phyloP scores from a whole-genome alignment of 2,113 vertebrate species.

The Oreochromis tanganicae region DNA sequence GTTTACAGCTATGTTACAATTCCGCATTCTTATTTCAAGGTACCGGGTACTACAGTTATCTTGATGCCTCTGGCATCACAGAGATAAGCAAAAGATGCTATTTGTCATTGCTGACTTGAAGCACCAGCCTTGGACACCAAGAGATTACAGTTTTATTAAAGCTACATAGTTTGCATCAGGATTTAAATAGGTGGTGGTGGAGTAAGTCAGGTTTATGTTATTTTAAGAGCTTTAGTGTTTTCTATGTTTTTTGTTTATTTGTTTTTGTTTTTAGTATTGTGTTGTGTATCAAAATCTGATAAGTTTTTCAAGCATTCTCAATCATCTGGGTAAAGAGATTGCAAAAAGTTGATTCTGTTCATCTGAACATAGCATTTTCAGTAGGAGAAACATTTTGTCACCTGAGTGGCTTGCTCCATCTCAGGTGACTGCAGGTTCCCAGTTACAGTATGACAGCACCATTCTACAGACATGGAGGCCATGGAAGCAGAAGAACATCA shows the following conservation, averaged over 20 bases:
- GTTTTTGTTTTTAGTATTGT: neutral
- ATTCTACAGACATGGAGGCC: neutral
- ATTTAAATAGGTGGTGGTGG: neutral
- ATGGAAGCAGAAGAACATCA: neutral
- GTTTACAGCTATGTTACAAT: neutral
- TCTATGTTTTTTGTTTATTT: neutral
- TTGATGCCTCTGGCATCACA: neutral
- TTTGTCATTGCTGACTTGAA: neutral
- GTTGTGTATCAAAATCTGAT: neutral
- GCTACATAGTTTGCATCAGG: neutral
- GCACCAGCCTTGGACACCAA: neutral
- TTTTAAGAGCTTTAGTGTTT: neutral
- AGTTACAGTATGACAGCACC: neutral
- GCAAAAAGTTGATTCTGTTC: neutral
- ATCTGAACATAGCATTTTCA: accelerated
- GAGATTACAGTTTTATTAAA: neutral
- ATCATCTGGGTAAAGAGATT: neutral
- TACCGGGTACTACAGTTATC: neutral
- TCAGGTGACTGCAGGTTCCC: neutral
- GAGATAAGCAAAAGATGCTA: neutral
- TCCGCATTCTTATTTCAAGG: neutral
- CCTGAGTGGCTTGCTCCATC: neutral
- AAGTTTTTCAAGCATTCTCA: accelerated
- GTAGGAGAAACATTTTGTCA: neutral
- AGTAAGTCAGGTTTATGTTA: neutral